Percentiles rank a stretch among this genome's conserved stretches.
Evolutionary conservation across 2,113 vertebrate genomes (phyloP).

Genomic region (human): DNA sequence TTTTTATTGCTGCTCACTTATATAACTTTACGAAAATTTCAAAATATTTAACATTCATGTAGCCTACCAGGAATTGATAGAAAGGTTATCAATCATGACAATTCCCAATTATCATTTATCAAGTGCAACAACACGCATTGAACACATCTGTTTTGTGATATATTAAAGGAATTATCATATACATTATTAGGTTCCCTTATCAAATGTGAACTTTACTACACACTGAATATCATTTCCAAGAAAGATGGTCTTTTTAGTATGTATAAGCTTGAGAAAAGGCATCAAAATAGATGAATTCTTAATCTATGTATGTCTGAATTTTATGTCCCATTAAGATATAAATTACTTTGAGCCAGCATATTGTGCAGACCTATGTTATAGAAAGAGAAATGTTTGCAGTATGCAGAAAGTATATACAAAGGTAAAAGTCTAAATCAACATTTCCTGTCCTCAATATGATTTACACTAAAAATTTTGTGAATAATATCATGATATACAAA

Average conservation of each 20-base stretch:
- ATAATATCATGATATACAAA: background rate
- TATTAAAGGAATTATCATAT: constrained; percentile 1
- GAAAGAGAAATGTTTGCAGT: background rate
- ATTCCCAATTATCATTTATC: constrained; percentile 57
- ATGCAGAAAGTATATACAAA: background rate
- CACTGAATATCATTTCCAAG: background rate
- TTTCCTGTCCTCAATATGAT: background rate
- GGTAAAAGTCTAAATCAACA: background rate
- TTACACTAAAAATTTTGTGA: background rate
- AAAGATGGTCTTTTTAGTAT: background rate
- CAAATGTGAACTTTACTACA: constrained; percentile 6
- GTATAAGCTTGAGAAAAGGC: background rate
- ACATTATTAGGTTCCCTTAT: constrained; percentile 25
- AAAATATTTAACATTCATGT: constrained; percentile 6
- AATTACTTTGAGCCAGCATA: background rate
- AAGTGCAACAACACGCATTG: background rate
- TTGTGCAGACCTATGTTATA: background rate
- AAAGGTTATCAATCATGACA: constrained; percentile 67
- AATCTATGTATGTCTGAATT: constrained; percentile 11
- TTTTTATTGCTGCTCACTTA: background rate
- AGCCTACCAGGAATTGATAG: background rate
- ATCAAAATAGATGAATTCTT: constrained; percentile 34
- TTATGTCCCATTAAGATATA: background rate
- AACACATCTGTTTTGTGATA: constrained; percentile 64
- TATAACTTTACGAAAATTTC: background rate